Percentiles rank a stretch among this genome's conserved stretches.
These are phyloP conservation scores for Alcedo quadribrachys DNA, from an alignment of 2,797 vertebrate species.

Conservation along the genomic window DNA sequence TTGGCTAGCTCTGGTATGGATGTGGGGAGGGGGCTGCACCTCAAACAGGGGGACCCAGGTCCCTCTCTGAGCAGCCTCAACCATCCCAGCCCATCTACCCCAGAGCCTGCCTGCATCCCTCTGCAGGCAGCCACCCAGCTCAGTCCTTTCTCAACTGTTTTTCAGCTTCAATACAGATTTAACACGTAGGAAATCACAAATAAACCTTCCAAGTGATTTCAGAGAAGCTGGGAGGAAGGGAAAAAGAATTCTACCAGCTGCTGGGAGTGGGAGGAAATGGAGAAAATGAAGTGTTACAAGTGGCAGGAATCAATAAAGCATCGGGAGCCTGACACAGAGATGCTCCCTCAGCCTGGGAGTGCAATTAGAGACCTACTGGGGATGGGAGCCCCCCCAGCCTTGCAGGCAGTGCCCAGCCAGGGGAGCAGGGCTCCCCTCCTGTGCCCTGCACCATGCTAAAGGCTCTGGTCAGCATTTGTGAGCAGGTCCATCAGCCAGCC, in stretches of 20 bases:
- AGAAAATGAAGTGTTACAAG: conserved; percentile 46
- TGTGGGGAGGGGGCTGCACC: not conserved
- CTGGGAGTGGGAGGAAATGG: conserved; percentile 11
- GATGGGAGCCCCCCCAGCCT: not conserved
- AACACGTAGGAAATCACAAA: not conserved
- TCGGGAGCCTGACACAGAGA: conserved; percentile 12
- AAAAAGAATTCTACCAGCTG: not conserved
- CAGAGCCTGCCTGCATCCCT: not conserved
- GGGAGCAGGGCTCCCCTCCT: not conserved
- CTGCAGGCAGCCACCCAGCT: not conserved
- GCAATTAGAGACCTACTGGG: conserved; percentile 45
- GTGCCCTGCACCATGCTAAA: not conserved
- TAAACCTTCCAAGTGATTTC: not conserved
- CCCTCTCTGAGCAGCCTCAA: rapidly evolving
- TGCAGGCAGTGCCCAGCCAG: not conserved
- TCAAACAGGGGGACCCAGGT: not conserved
- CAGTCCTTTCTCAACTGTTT: not conserved
- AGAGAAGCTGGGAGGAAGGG: not conserved
- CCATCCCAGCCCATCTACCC: not conserved
- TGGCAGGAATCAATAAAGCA: conserved; percentile 63
- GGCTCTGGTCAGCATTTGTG: not conserved
- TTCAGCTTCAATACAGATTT: not conserved
- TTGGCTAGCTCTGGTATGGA: rapidly evolving
- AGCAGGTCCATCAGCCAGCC: not conserved
- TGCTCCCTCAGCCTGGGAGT: not conserved